Percentiles rank a stretch among this genome's conserved stretches.
Evolutionary conservation across 2,113 vertebrate species (phyloP).

Genomic region (Monarcha castaneiventris): DNA sequence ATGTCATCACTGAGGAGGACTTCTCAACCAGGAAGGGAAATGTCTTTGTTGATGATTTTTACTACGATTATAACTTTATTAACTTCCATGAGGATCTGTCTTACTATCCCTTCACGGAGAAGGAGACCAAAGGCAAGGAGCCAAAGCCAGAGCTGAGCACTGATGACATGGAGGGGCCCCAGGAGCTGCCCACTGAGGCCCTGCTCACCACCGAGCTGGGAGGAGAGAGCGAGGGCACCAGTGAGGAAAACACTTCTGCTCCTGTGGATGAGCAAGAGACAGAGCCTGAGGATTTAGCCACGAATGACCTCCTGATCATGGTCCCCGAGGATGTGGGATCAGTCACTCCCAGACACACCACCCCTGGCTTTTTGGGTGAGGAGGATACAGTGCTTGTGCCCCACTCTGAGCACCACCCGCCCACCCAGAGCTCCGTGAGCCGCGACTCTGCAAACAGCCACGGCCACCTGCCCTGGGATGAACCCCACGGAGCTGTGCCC

Average conservation of each 20-base stretch:
- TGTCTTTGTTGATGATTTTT: slow-evolving; percentile 89
- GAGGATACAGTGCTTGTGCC: not conserved
- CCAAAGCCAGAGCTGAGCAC: not conserved
- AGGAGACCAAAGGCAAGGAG: not conserved
- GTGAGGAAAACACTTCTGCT: not conserved
- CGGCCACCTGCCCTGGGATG: rapidly evolving
- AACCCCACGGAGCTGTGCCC: not conserved
- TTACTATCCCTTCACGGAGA: slow-evolving; percentile 67
- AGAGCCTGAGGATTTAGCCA: not conserved
- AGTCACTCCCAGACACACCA: not conserved
- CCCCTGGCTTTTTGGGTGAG: not conserved
- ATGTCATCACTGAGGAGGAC: slow-evolving; percentile 71
- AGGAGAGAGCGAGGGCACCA: not conserved
- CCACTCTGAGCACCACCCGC: slow-evolving; percentile 30
- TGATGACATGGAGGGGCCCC: not conserved
- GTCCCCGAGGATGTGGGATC: not conserved
- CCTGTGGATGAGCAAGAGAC: not conserved
- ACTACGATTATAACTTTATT: slow-evolving; percentile 98
- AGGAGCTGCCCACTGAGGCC: not conserved
- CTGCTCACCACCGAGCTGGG: not conserved
- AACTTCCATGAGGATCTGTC: slow-evolving; percentile 93
- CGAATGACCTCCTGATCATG: rapidly evolving
- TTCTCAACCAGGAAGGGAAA: slow-evolving; percentile 73
- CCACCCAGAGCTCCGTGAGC: slow-evolving; percentile 18
- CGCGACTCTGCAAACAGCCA: rapidly evolving